A percentile compares a stretch with the other conserved stretches of the same genome.
Evolutionary conservation across 2,797 vertebrate genomes (phyloP).

Genomic region (Huso huso): DNA sequence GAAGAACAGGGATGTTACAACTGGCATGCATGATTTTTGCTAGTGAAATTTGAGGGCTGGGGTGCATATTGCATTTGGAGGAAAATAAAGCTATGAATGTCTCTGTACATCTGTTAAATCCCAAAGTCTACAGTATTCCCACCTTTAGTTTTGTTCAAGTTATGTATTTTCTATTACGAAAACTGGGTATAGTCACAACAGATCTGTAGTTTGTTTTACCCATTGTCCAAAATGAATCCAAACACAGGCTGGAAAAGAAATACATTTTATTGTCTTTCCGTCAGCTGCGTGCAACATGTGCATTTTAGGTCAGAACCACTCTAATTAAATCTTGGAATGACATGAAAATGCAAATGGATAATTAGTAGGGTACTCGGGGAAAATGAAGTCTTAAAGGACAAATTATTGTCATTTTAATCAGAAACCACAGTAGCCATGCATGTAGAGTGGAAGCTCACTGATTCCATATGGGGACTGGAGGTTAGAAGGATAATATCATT

Average conservation of each 20-base stretch:
- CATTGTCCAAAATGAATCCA: neutral
- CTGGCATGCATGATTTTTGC: constrained; percentile 40
- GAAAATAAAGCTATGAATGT: too few species aligned
- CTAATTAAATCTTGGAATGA: constrained; percentile 10
- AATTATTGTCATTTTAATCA: constrained; percentile 24
- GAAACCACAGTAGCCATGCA: constrained; percentile 17
- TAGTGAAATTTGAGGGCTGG: constrained; percentile 31
- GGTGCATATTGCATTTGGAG: too few species aligned
- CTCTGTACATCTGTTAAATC: too few species aligned
- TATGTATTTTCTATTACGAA: constrained; percentile 27
- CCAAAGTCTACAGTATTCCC: too few species aligned
- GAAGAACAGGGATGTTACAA: constrained; percentile 16
- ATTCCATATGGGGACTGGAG: constrained; percentile 29
- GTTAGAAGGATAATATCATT: constrained; percentile 11
- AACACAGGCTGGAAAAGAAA: neutral
- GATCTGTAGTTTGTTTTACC: neutral
- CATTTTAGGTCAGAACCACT: neutral
- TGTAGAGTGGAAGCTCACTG: constrained; percentile 18
- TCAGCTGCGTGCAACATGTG: constrained; percentile 19
- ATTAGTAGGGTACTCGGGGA: constrained; percentile 28
- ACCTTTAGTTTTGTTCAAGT: constrained; percentile 37
- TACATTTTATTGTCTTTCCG: neutral
- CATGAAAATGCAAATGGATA: constrained; percentile 21
- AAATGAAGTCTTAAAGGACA: constrained; percentile 17
- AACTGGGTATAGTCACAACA: too few species aligned